Evolutionary conservation across 2,888 invertebrate species (phyloP).

Genomic region (Phalera bucephala): DNA sequence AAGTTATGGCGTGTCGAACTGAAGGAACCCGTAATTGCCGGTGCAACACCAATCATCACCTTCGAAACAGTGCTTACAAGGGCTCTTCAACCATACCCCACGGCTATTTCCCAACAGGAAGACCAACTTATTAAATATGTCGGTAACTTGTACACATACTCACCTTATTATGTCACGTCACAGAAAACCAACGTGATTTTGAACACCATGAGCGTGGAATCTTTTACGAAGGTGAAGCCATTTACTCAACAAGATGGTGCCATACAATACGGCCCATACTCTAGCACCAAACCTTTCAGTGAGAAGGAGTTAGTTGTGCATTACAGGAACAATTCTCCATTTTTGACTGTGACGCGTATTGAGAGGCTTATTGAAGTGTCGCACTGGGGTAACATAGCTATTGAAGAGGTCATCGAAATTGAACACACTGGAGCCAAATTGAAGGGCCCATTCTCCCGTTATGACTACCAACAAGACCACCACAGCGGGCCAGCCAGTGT

Average conservation of each 20-base stretch:
- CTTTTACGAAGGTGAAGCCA: conserved; percentile 92
- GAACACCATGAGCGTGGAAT: conserved; percentile 91
- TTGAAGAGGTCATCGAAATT: conserved; percentile 97
- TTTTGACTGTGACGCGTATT: conserved; percentile 94
- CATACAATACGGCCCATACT: conserved; percentile 95
- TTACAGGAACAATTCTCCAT: conserved; percentile 98
- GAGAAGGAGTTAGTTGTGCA: conserved; percentile 90
- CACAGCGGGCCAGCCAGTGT: conserved; percentile 94
- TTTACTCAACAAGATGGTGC: conserved; percentile 89
- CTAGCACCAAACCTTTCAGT: conserved; percentile 85
- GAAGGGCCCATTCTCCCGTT: conserved; percentile 97
- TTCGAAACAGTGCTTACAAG: conserved; percentile 91
- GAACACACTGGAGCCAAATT: conserved; percentile 96
- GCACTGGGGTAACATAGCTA: conserved; percentile 99
- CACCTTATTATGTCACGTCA: conserved; percentile 90
- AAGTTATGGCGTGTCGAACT: conserved; percentile 83
- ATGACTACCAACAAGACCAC: conserved; percentile 97
- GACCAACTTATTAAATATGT: conserved; percentile 95
- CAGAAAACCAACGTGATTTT: conserved; percentile 92
- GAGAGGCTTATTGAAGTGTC: conserved; percentile 97
- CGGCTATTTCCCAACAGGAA: conserved; percentile 94
- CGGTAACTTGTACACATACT: conserved; percentile 92
- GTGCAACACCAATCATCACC: conserved; percentile 82
- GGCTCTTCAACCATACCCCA: conserved; percentile 92
- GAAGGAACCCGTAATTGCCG: conserved; percentile 83